Percentiles rank a stretch among this genome's conserved stretches.
These are phyloP conservation scores for Chymomyza procnemis DNA, from an alignment of 2,888 invertebrate genomes.

Conservation along the genomic window DNA sequence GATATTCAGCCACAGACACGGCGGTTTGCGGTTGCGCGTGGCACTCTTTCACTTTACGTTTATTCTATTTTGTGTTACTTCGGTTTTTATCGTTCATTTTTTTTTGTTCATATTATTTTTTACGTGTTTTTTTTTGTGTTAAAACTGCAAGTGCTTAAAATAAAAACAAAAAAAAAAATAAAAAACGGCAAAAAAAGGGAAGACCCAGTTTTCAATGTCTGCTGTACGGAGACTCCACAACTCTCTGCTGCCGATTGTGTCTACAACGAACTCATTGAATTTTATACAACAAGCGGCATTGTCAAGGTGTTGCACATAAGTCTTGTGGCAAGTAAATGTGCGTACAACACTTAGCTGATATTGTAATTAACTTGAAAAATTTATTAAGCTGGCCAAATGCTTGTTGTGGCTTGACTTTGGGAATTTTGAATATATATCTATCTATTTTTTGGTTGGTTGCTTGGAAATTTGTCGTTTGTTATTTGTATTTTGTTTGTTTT, in stretches of 20 bases:
- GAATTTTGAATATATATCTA: too few relatives aligned
- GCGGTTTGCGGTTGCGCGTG: neutral
- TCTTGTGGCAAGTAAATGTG: neutral
- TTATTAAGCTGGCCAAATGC: neutral
- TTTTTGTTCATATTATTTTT: conserved; percentile 5
- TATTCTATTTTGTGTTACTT: conserved; percentile 4
- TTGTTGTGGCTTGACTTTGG: neutral
- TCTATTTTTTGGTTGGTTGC: too few relatives aligned
- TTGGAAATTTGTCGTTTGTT: neutral
- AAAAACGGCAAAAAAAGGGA: neutral
- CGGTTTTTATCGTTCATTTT: neutral
- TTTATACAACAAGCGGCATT: neutral
- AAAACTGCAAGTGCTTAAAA: conserved; percentile 1
- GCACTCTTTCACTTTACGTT: neutral
- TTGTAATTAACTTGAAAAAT: neutral
- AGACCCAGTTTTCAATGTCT: neutral
- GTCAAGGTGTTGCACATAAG: neutral
- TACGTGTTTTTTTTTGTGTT: conserved; percentile 1
- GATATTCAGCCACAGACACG: neutral
- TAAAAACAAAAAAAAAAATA: too few relatives aligned
- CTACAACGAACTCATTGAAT: neutral
- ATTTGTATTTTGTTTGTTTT: neutral
- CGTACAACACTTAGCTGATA: neutral
- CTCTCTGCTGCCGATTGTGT: neutral
- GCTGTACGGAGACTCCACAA: too few relatives aligned